Evolutionary conservation across 2,797 vertebrate species (phyloP).

Genomic region (Poecilia wingei): DNA sequence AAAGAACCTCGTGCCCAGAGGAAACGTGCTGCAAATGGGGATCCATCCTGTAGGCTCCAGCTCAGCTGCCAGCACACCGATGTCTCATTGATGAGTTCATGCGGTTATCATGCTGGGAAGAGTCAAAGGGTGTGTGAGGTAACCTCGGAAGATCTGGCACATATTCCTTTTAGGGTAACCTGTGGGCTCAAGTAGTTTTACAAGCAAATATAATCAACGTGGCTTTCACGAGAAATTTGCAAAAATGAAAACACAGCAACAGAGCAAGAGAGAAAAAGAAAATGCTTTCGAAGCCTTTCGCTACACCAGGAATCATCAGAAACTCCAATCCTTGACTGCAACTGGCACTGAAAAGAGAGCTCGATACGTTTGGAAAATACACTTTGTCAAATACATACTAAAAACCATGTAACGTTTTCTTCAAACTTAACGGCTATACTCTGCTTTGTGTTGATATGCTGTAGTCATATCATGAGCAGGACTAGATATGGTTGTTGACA

Average conservation of each 20-base stretch:
- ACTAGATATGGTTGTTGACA: slow-evolving; percentile 19
- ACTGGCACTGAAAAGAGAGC: background rate
- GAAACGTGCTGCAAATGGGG: slow-evolving; percentile 50
- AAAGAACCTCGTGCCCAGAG: slow-evolving; percentile 50
- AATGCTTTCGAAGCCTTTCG: too few relatives aligned
- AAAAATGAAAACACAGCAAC: too few relatives aligned
- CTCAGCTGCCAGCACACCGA: slow-evolving; percentile 22
- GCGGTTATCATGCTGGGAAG: slow-evolving; percentile 6
- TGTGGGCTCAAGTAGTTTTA: background rate
- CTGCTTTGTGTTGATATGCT: background rate
- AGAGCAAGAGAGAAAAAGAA: too few relatives aligned
- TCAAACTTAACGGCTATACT: background rate
- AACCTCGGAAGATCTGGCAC: slow-evolving; percentile 1
- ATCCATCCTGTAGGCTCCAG: slow-evolving; percentile 28
- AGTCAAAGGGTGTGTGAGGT: slow-evolving; percentile 5
- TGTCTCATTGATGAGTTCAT: slow-evolving; percentile 33
- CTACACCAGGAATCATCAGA: too few relatives aligned
- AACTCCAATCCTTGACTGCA: too few relatives aligned
- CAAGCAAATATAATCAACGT: background rate
- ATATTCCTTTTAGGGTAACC: background rate
- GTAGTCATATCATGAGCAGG: background rate
- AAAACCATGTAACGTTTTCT: background rate
- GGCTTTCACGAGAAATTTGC: background rate
- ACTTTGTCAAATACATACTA: background rate
- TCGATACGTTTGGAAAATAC: background rate